Percentiles rank a stretch among this genome's conserved stretches.
Conservation (phyloP, 2,113 vertebrate genomes). For the Chrysemys picta region DNA sequence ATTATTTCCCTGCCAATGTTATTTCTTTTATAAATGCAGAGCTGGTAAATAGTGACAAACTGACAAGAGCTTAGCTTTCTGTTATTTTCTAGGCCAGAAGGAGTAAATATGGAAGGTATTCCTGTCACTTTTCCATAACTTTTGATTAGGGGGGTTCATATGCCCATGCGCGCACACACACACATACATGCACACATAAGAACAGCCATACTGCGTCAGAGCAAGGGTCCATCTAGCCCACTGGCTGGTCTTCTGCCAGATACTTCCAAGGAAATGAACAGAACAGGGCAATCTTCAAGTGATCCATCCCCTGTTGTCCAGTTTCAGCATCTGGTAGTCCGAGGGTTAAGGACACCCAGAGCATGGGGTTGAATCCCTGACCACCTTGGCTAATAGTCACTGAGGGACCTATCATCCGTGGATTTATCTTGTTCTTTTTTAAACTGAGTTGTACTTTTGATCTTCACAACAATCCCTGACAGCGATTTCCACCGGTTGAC, state of each 20-base stretch:
- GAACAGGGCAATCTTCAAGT: background rate
- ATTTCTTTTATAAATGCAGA: slow-evolving; percentile 75
- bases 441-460: background rate
- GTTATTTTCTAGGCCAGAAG: slow-evolving; percentile 40
- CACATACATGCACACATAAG: background rate
- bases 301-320: background rate
- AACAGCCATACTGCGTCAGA: background rate
- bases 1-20: slow-evolving; percentile 76
- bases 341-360: background rate
- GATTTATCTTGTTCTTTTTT: background rate
- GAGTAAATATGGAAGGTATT: slow-evolving; percentile 4
- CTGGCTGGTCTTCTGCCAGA: background rate
- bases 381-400: background rate
- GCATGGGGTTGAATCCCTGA: background rate
- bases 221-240: background rate
- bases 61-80: slow-evolving; percentile 53
- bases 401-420: background rate
- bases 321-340: background rate
- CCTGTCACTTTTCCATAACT: background rate
- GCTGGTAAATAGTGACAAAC: slow-evolving; percentile 62
- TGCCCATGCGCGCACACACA: background rate
- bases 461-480: background rate
- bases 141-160: background rate
- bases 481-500: background rate
- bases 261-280: background rate